These are phyloP conservation scores for Branchipolynoe longqiensis DNA, from an alignment of 2,888 invertebrate genomes.

Conservation along the genomic window DNA sequence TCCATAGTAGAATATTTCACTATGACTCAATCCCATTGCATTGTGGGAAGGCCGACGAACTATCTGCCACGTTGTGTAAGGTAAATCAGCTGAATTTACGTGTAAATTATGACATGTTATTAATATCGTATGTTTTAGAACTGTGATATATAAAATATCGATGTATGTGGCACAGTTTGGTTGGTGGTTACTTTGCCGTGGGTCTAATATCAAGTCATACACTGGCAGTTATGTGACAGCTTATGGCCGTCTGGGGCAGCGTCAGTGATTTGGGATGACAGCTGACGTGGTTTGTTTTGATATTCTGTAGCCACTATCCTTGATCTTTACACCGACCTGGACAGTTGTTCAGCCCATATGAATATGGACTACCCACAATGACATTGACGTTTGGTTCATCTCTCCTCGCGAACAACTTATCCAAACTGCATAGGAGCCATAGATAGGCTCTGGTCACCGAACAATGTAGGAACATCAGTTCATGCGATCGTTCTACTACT, in stretches of 20 bases:
- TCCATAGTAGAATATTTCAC: background rate
- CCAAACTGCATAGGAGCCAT: too few species aligned
- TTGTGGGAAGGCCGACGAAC: slow-evolving; percentile 57
- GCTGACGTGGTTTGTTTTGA: slow-evolving; percentile 49
- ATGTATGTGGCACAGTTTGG: background rate
- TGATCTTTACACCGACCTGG: too few species aligned
- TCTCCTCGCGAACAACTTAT: too few species aligned
- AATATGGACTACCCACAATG: too few species aligned
- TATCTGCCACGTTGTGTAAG: slow-evolving; percentile 52
- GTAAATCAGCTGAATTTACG: slow-evolving; percentile 9
- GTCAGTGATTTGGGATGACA: slow-evolving; percentile 24
- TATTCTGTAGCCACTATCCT: too few species aligned
- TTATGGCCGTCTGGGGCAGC: slow-evolving; percentile 6
- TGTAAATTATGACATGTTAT: background rate
- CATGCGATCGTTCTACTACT: too few species aligned
- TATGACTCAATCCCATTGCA: background rate
- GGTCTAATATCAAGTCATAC: background rate
- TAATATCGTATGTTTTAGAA: background rate
- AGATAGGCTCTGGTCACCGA: too few species aligned
- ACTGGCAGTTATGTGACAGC: background rate
- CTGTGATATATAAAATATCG: background rate
- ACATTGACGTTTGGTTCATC: too few species aligned
- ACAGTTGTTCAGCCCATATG: too few species aligned
- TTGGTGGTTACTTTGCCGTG: background rate
- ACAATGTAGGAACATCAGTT: too few species aligned